A percentile compares a stretch with the other conserved stretches of the same genome.
phyloP scores from a whole-genome alignment of 2,888 invertebrate genomes.

The Mesoligia furuncula region DNA sequence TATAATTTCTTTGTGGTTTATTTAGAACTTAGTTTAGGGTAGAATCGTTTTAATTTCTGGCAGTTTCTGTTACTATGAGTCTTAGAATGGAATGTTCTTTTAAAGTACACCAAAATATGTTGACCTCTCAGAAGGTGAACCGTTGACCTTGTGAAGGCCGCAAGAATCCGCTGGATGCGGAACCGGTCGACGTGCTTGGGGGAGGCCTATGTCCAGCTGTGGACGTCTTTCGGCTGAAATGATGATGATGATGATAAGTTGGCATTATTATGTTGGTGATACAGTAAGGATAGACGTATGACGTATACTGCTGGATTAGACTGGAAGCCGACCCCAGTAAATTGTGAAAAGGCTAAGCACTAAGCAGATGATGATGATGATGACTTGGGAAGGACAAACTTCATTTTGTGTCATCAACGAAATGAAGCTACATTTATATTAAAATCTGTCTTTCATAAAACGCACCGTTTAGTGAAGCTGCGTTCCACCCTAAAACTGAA shows the following conservation, averaged over 20 bases:
- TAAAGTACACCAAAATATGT: not conserved
- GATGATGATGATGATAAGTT: no score
- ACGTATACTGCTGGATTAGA: not conserved
- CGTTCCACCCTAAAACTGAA: no score
- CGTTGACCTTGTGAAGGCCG: not conserved
- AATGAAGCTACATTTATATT: not conserved
- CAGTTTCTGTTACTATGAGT: not conserved
- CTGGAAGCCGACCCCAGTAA: not conserved
- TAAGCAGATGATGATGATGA: not conserved
- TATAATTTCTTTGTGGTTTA: slow-evolving; percentile 21
- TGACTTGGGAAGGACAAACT: not conserved
- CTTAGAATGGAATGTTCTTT: not conserved
- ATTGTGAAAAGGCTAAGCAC: not conserved
- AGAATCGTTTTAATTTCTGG: slow-evolving; percentile 3
- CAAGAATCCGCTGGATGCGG: not conserved
- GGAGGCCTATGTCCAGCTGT: not conserved
- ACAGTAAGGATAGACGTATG: not conserved
- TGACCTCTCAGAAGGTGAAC: not conserved
- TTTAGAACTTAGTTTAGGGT: slow-evolving; percentile 21
- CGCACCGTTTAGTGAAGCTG: no score
- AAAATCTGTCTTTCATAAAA: not conserved
- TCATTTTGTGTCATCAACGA: not conserved
- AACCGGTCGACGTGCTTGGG: not conserved
- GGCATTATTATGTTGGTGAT: no score
- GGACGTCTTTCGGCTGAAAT: not conserved